These are phyloP conservation scores for Aspiorhynchus laticeps DNA, from an alignment of 2,113 vertebrate genomes.

Conservation along the genomic window DNA sequence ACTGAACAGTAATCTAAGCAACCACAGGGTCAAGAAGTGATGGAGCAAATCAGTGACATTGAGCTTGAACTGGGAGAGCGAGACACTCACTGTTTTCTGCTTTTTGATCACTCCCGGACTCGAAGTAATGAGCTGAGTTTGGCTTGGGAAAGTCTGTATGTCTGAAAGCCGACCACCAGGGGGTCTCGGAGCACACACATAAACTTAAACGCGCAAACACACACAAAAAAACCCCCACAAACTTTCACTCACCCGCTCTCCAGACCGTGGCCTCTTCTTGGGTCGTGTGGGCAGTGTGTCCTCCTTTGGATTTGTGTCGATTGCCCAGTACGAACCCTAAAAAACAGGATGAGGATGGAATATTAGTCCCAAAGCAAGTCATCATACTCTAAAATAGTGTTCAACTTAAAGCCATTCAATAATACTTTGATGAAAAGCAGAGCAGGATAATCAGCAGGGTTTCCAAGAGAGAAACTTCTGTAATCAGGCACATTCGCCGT, in stretches of 20 bases:
- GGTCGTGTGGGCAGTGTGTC: slow-evolving; percentile 86
- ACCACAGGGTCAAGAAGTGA: not conserved
- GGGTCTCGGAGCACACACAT: slow-evolving; percentile 37
- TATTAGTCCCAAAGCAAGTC: slow-evolving; percentile 49
- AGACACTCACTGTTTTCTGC: slow-evolving; percentile 18
- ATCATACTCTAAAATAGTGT: slow-evolving; percentile 5
- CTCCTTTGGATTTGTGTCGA: slow-evolving; percentile 92
- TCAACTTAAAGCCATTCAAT: not conserved
- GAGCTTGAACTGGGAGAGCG: slow-evolving; percentile 18
- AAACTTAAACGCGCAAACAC: not conserved
- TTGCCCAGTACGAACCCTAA: slow-evolving; percentile 92
- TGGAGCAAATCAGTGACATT: slow-evolving; percentile 20
- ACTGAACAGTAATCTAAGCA: not conserved
- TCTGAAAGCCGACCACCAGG: slow-evolving; percentile 42
- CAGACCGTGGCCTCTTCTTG: slow-evolving; percentile 92
- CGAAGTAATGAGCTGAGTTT: slow-evolving; percentile 41
- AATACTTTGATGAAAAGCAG: slow-evolving; percentile 10
- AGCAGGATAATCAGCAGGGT: slow-evolving; percentile 27
- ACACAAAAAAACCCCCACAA: not conserved
- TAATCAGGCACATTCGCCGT: slow-evolving; percentile 30
- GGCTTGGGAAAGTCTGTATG: slow-evolving; percentile 31
- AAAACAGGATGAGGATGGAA: slow-evolving; percentile 58
- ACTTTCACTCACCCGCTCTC: slow-evolving; percentile 82
- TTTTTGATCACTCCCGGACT: slow-evolving; percentile 40
- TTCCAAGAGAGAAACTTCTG: slow-evolving; percentile 1